Evolutionary conservation across 2,888 invertebrate genomes (phyloP), one percentile per base, ranked within the genome.

Genomic region (Harpalus rufipes): DNA sequence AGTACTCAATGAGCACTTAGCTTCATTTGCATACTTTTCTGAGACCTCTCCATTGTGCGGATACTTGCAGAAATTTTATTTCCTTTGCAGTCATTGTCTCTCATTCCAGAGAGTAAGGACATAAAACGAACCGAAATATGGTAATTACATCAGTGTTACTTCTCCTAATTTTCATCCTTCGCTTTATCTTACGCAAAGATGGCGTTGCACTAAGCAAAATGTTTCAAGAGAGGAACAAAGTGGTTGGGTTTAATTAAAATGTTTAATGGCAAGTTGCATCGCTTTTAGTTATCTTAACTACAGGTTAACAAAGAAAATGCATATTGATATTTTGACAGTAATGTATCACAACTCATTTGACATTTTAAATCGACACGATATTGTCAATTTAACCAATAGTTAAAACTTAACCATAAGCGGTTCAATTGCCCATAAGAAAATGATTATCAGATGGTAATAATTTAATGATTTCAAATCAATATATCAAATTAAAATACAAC

Each of bases 41-140:
- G 59, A 59, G 21, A 12, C 0, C 25, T 21, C 63, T 63, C 3
- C 18, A 21, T 12, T 10, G 8, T 25, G 14, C 63, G 25, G 12
- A 21, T 21, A 21, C 63, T 63, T 63, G 63, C 21, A 74, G 74
- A 74, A 72, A 74, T 74, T 74, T 56, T 41, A 74, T 74, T 74
- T 74, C 74, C 74, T 51, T 56, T 74, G 44, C 56, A 74, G 18
- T 74, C 74, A 74, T 74, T 63, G 63, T 25, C 63, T 63, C 21
- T 74, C 18, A 44, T 21, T 21, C 21, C 21, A 7, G 51, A 5
- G 74, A 74, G 44, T 39, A 41, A 74, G 74, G 39, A 21, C 74
- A 44, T 56, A 56, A 44, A 74, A 44, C 16, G 74, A 74, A 74
- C 51, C 39, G 16, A 41, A 63, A 63, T 63, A 63, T 63, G 63